phyloP scores from a whole-genome alignment of 1,140 invertebrate genomes.

The Dreissena rostriformis region DNA sequence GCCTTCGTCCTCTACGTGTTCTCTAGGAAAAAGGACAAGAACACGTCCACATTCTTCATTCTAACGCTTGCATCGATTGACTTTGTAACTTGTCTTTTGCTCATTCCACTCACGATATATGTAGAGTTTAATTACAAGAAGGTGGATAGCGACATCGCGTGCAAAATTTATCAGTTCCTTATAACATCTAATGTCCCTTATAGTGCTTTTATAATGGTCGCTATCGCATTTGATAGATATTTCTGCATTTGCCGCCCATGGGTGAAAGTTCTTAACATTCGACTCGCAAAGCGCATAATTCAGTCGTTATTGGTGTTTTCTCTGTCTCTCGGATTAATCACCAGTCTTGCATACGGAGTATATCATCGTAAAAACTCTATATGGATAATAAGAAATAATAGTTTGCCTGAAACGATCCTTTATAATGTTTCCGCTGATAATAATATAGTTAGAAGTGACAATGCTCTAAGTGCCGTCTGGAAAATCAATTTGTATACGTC shows the following conservation, averaged over 20 bases:
- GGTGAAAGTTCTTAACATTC: conserved; percentile 72
- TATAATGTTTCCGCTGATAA: neutral
- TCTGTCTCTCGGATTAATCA: conserved; percentile 72
- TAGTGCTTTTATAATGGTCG: conserved; percentile 79
- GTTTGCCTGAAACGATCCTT: neutral
- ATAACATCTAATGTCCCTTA: conserved; percentile 78
- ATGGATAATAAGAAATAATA: neutral
- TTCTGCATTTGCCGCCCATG: conserved; percentile 80
- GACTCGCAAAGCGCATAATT: conserved; percentile 72
- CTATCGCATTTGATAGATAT: conserved; percentile 80
- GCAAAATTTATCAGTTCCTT: conserved; percentile 78
- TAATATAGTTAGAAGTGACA: neutral
- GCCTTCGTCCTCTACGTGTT: conserved; percentile 79
- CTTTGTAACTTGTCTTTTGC: conserved; percentile 73
- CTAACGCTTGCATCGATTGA: conserved; percentile 77
- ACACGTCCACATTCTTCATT: conserved; percentile 79
- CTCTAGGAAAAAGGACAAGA: conserved; percentile 76
- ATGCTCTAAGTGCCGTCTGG: neutral
- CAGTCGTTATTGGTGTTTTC: conserved; percentile 70
- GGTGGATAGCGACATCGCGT: conserved; percentile 69
- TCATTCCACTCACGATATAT: conserved; percentile 76
- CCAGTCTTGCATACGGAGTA: conserved; percentile 69
- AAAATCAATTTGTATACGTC: neutral
- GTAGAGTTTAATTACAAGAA: conserved; percentile 64
- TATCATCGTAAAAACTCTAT: conserved; percentile 40